Evolutionary conservation across 1,140 invertebrate species (phyloP), one percentile per base, ranked within the genome.

Genomic region (Lethocerus indicus): DNA sequence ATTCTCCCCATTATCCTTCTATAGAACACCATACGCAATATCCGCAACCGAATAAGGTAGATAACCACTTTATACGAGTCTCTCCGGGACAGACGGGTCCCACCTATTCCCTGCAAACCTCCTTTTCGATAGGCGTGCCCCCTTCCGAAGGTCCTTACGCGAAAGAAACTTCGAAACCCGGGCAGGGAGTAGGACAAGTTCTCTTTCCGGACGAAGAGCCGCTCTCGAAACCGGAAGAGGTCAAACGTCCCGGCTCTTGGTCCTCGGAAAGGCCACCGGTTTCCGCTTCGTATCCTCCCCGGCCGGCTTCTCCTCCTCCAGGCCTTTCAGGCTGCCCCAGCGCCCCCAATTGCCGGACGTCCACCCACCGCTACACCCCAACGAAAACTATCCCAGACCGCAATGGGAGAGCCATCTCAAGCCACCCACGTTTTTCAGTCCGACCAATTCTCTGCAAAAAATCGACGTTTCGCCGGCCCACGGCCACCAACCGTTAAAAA

Each of bases 31-130:
- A 16, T 39, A 24, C 16, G 3, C 28, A 48, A 23, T 48, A 36
- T 25, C 32, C 16, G 3, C 26, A 48, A 35, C 51, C 51, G 9
- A 26, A 18, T 5, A 41, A 49, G 37, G 23, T 28, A 1, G 52
- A 57, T 32, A 55, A 51, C 24, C 55, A 58, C 51, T 58, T 57
- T 24, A 56, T 56, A 16, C 55, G 54, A 53, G 50, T 52, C n/a
- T 50, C 56, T 49, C 35, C 50, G 23, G 55, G 52, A 45, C 54
- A 57, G 43, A 52, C 56, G 23, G 59, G 52, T 44, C 58, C 57
- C 20, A 60, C 57, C 41, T 60, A 60, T 28, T 59, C 59, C 5
- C 52, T 60, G 3, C 59, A 60, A 51, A 60, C 59, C 26, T 60
- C 59, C 25, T 59, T 60, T 44, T 56, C 57, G 2, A 60, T 60